Conservation (phyloP, 2,888 invertebrate species). For the Chrysina gloriosa region DNA sequence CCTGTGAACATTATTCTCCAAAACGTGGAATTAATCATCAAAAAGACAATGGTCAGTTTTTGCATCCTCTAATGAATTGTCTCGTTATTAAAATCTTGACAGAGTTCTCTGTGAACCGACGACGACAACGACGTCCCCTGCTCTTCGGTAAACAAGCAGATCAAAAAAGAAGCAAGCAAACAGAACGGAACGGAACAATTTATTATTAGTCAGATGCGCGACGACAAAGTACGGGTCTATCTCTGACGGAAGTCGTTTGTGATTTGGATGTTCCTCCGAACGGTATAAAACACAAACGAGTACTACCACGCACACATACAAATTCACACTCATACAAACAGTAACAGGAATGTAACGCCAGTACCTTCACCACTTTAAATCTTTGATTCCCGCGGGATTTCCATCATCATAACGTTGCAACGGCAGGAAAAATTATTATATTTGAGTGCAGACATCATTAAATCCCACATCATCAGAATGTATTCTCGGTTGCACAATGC, state of each 20-base stretch:
- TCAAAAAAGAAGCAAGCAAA: conserved; percentile 34
- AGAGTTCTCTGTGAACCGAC: conserved; percentile 29
- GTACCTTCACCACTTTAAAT: conserved; percentile 40
- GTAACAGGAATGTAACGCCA: conserved; percentile 21
- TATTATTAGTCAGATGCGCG: conserved; percentile 37
- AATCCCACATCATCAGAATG: conserved; percentile 61
- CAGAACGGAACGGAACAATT: conserved; percentile 35
- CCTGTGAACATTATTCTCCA: conserved; percentile 25
- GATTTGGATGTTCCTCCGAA: conserved; percentile 28
- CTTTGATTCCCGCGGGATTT: conserved; percentile 36
- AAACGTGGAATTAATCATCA: conserved; percentile 32
- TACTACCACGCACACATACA: background rate
- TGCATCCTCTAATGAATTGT: conserved; percentile 34
- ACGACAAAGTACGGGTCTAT: conserved; percentile 29
- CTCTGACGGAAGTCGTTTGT: conserved; percentile 37
- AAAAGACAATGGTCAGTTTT: conserved; percentile 37
- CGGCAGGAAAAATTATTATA: conserved; percentile 46
- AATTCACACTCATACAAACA: background rate
- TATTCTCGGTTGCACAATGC: conserved; percentile 61
- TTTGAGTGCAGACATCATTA: conserved; percentile 58
- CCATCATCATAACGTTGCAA: conserved; percentile 25
- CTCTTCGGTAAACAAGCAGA: conserved; percentile 25
- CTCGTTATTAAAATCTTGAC: conserved; percentile 35
- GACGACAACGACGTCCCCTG: conserved; percentile 6
- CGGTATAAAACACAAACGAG: conserved; percentile 1